Evolutionary conservation across 2,797 vertebrate species (phyloP).

Genomic region (Mormyrops boulengeri): DNA sequence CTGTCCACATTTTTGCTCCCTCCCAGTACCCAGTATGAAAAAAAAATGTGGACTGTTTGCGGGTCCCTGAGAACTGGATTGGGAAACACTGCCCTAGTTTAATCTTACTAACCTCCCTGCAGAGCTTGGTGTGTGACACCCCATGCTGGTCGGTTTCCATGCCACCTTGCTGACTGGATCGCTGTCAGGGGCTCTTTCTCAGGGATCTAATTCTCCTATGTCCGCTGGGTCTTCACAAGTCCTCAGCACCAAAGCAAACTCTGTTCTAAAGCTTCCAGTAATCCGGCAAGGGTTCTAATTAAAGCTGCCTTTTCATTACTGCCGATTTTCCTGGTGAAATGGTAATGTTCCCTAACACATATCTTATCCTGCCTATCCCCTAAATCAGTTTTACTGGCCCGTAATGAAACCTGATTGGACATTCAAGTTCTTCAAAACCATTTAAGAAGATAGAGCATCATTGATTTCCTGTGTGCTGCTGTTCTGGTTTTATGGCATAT

Average conservation of each 20-base stretch:
- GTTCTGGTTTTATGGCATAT: slow-evolving; percentile 16
- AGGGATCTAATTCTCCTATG: not conserved
- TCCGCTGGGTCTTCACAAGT: not conserved
- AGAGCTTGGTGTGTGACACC: not conserved
- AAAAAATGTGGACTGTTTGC: not conserved
- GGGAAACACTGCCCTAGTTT: not conserved
- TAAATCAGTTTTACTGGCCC: not conserved
- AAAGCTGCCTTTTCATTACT: not conserved
- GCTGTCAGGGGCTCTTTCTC: slow-evolving; percentile 6
- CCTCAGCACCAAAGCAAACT: not conserved
- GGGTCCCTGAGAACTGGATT: not conserved
- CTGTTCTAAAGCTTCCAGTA: not conserved
- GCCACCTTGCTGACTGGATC: not conserved
- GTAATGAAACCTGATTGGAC: slow-evolving; percentile 5
- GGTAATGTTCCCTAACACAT: not conserved
- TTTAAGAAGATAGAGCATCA: not conserved
- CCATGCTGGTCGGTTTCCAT: not conserved
- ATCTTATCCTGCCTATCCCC: not conserved
- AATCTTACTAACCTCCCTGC: not conserved
- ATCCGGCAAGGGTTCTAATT: not conserved
- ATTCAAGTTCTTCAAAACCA: not conserved
- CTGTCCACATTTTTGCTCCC: not conserved
- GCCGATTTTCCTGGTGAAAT: not conserved
- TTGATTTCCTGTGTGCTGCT: slow-evolving; percentile 6
- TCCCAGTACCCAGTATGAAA: not conserved